Base-by-base conservation (phyloP, 2,888 invertebrate genomes). In the Aphidoletes aphidimyza region DNA sequence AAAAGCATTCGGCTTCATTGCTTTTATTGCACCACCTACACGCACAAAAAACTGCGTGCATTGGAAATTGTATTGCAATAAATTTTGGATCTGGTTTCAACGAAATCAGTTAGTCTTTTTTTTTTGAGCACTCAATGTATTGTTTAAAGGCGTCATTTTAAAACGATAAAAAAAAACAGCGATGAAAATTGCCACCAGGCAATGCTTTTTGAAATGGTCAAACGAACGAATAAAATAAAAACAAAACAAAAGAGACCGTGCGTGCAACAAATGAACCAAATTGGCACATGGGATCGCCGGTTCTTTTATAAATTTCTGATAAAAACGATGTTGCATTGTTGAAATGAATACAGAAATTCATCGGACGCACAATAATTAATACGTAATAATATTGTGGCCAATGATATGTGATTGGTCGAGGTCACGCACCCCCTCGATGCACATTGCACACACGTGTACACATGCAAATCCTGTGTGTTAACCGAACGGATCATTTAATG, bases 381-480 rank as follows among this genome's bases (percentile, higher is more conserved):
- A 22, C 54, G 22, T 54, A 54, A 54, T 69, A 69, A 30, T 69
- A 69, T 30, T 69, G 69, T 69, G 69, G 69, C 30, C 26, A 30
- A 69, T 69, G 69, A 69, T 69, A 30, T 69, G 26, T 69, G 69
- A 9, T 34, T 17, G 30, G 30, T 69, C 69, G 69, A 30, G 69
- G 30, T 69, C 69, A 69, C 30, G 69, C 69, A 30, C 19, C 22
- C 34, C 30, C 34, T 30, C 69, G 11, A n/a, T 30, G 30, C 69
- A 9, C 69, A 9, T 5, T 69, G 5, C 30, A 30, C 69, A 30
- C n/a, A n/a, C n/a, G n/a, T n/a, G n/a, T 30, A 30, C 6, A 14
- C 34, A 30, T 30, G 30, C 69, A 69, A 69, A 69, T 69, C 69
- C 69, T 34, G 34, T 14, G n/a, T n/a, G 69, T 30, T 69, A 30